Percentiles rank a stretch among this genome's conserved stretches.
Evolutionary conservation across 1,140 invertebrate species (phyloP).

Genomic region (Schmidtea mediterranea): DNA sequence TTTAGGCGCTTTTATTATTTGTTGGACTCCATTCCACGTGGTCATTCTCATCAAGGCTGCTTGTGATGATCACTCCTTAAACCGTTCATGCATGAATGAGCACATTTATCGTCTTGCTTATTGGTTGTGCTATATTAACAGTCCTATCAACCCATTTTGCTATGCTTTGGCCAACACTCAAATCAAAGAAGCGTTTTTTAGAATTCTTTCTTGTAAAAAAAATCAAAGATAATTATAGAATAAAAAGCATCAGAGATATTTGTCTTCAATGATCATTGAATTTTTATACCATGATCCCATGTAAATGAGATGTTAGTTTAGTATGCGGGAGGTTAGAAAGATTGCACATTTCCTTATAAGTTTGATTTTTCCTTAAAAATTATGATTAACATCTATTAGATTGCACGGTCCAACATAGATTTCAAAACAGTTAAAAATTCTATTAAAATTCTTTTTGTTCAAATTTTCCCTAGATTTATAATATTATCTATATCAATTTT

Average conservation of each 20-base stretch:
- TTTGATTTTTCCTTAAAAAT: too few species aligned
- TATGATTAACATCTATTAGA: too few species aligned
- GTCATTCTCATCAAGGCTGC: constrained; percentile 72
- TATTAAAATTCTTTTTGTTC: too few species aligned
- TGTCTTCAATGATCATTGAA: too few species aligned
- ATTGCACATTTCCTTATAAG: too few species aligned
- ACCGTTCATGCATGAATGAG: constrained; percentile 1
- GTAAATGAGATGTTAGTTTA: too few species aligned
- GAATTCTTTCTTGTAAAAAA: not conserved
- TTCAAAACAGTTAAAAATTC: too few species aligned
- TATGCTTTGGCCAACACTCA: constrained; percentile 87
- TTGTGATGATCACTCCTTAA: constrained; percentile 29
- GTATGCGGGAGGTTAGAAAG: too few species aligned
- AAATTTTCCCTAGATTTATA: too few species aligned
- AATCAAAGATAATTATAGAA: not conserved
- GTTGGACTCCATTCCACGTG: constrained; percentile 97
- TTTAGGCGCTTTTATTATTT: constrained; percentile 73
- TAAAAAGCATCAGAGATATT: not conserved
- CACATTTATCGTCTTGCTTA: constrained; percentile 8
- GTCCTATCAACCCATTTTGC: constrained; percentile 71
- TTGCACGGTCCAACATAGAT: too few species aligned
- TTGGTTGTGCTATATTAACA: constrained; percentile 10
- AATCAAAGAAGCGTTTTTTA: constrained; percentile 68
- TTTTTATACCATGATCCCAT: too few species aligned
- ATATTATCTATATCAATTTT: too few species aligned